Percentiles rank a stretch among this genome's conserved stretches.
Evolutionary conservation across 2,888 invertebrate species (phyloP).

Genomic region (Hymenopus coronatus): DNA sequence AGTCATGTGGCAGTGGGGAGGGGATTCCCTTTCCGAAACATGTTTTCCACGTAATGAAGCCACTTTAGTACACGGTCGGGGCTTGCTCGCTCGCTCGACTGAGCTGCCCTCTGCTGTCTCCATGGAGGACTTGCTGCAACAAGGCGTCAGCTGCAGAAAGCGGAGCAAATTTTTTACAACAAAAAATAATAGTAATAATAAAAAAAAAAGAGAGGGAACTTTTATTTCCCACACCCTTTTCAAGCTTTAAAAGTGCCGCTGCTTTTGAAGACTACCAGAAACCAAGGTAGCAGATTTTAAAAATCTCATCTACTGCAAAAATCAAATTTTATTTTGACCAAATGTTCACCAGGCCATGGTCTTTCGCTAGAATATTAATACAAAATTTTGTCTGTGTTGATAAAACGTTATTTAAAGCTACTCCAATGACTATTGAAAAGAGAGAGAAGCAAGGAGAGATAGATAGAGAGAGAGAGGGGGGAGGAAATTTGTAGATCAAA

Average conservation of each 20-base stretch:
- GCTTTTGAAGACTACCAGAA: background rate
- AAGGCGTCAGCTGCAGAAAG: background rate
- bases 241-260: background rate
- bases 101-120: background rate
- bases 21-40: background rate
- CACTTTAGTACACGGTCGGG: conserved; percentile 20
- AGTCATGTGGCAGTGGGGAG: background rate
- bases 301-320: background rate
- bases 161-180: background rate
- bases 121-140: background rate
- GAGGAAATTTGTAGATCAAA: too few relatives aligned
- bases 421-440: too few relatives aligned
- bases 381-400: too few relatives aligned
- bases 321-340: too few relatives aligned
- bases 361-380: too few relatives aligned
- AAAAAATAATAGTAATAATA: background rate
- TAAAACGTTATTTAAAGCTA: too few relatives aligned
- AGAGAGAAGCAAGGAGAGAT: too few relatives aligned
- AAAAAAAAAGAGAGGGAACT: background rate
- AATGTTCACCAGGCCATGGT: too few relatives aligned
- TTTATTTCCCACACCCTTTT: background rate
- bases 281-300: background rate
- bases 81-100: background rate
- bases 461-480: too few relatives aligned
- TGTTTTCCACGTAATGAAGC: conserved; percentile 32